Base-by-base conservation (phyloP, 2,888 invertebrate species). In the Neoaliturus tenellus region DNA sequence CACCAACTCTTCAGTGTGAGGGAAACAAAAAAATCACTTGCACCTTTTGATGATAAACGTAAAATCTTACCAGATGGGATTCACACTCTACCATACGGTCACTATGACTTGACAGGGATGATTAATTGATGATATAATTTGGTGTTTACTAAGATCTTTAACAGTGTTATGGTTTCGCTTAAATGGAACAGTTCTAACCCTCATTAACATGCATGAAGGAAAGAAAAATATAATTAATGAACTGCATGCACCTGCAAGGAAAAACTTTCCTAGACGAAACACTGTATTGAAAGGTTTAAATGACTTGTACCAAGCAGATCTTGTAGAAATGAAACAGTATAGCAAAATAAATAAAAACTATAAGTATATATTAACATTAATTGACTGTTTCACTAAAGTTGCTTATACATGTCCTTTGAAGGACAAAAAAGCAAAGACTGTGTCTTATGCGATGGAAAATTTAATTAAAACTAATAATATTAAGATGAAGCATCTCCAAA, bases 291-390 rank as follows among this genome's bases (percentile, higher is more conserved):
- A 82, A 44, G 78, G 81, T 0, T 83, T 84, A 31, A 80, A 82
- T 75, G 83, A 85, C 35, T 20, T 83, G 14, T 85, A 78, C 69
- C 82, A 84, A 28, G 58, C 83, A 0, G 85, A 85, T 33, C 48
- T 85, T 23, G 25, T 84, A 23, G 80, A 84, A 14, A 84, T 84
- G 83, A 41, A n/a, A 23, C 73, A 62, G 73, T 81, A 80, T 48
- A 58, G 82, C 14, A 44, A n/a, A 48, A 12, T 84, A 80, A 85
- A 85, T 39, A 62, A 82, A 39, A 84, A 84, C 39, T 82, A 41
- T 71, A 83, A 84, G 48, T 84, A 83, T 48, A 80, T 83, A 14
- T 71, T 84, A 62, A 83, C 73, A 23, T 31, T 55, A 10, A 80
- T 80, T 41, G 48, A 69, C 35, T 83, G 83, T 67, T 83, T 83